These are phyloP conservation scores for Notarius quadriscutis DNA, from an alignment of 2,113 vertebrate genomes.

Conservation along the genomic window DNA sequence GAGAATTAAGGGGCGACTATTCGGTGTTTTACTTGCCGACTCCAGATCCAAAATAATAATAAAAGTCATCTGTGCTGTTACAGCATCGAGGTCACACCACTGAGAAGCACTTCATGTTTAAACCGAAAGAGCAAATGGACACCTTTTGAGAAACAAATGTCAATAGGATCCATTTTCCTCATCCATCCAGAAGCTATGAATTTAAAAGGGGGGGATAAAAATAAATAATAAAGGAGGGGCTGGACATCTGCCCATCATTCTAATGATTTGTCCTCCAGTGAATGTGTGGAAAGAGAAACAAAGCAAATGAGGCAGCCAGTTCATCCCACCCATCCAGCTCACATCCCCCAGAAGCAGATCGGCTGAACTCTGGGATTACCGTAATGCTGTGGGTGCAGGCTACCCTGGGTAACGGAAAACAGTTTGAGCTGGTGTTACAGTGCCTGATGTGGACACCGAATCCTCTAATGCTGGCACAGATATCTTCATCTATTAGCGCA, in stretches of 20 bases:
- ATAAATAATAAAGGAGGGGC: background rate
- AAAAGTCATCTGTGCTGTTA: background rate
- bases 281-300: background rate
- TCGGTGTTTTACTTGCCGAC: background rate
- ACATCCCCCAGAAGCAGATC: conserved; percentile 5
- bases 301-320: background rate
- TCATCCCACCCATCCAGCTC: conserved; percentile 16
- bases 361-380: conserved; percentile 36
- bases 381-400: conserved; percentile 24
- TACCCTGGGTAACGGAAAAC: background rate
- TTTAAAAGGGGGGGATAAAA: background rate
- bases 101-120: background rate
- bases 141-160: background rate
- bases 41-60: background rate
- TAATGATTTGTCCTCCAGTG: background rate
- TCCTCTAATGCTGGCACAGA: background rate
- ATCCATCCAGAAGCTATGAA: background rate
- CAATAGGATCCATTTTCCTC: background rate
- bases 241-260: too few relatives aligned
- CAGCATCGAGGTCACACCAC: background rate
- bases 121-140: background rate
- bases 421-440: conserved; percentile 24
- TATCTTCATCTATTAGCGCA: background rate
- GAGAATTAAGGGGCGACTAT: background rate
- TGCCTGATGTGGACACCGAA: background rate